Percentiles rank a stretch among this genome's conserved stretches.
Conservation (phyloP, 1,140 invertebrate genomes). For the Mamestra configurata region DNA sequence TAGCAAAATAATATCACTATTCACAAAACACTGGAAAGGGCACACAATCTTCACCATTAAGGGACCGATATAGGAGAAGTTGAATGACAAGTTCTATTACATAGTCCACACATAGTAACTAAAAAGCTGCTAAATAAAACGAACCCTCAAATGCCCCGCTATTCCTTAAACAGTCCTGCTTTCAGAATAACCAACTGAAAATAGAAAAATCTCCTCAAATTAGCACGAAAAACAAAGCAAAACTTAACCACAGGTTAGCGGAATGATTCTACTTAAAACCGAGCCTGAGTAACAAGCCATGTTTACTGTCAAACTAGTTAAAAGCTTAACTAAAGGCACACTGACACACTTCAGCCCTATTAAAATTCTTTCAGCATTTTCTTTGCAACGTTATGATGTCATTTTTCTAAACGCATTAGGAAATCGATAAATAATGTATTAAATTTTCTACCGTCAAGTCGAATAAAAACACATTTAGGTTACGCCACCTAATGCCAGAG, state of each 20-base stretch:
- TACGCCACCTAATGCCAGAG: not conserved
- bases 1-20: not conserved
- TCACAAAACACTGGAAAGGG: not conserved
- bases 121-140: too few species aligned
- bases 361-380: constrained; percentile 26
- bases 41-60: too few species aligned
- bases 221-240: not conserved
- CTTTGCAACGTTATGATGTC: not conserved
- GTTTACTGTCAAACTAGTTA: constrained; percentile 17
- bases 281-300: constrained; percentile 12
- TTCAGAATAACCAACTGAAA: too few species aligned
- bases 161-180: too few species aligned
- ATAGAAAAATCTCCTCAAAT: not conserved
- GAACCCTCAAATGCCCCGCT: too few species aligned
- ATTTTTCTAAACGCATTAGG: not conserved
- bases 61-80: too few species aligned
- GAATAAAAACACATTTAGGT: not conserved
- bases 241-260: not conserved
- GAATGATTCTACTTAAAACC: constrained; percentile 2
- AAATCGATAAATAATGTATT: too few species aligned
- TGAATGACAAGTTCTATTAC: too few species aligned
- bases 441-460: too few species aligned
- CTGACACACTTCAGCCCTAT: not conserved
- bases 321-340: constrained; percentile 12
- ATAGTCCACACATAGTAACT: too few species aligned